phyloP scores from a whole-genome alignment of 2,888 invertebrate species.

The Trichopoda pennipes region DNA sequence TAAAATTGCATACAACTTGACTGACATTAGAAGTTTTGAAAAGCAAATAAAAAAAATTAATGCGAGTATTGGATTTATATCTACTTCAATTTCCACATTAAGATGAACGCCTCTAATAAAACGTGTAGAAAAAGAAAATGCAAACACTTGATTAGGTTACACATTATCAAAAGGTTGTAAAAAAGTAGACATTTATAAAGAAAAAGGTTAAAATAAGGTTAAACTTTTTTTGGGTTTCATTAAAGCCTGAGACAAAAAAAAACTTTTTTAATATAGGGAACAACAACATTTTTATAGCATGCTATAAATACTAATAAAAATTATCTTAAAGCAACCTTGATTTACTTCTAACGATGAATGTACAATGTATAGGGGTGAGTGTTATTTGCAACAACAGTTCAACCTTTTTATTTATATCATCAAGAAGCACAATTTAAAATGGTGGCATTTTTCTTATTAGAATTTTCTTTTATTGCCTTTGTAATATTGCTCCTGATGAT shows the following conservation, averaged over 20 bases:
- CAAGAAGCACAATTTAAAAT: slow-evolving; percentile 72
- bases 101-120: slow-evolving; percentile 16
- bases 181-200: slow-evolving; percentile 1
- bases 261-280: background rate
- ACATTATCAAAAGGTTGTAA: background rate
- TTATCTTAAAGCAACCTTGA: slow-evolving; percentile 22
- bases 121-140: slow-evolving; percentile 19
- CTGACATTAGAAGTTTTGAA: no score
- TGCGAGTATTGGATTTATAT: no score
- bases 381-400: slow-evolving; percentile 42
- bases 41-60: no score
- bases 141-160: slow-evolving; percentile 39
- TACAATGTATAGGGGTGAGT: slow-evolving; percentile 58
- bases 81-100: no score
- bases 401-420: slow-evolving; percentile 30
- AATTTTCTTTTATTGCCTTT: slow-evolving; percentile 71
- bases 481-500: slow-evolving; percentile 37
- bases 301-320: slow-evolving; percentile 52
- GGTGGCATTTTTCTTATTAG: slow-evolving; percentile 78
- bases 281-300: slow-evolving; percentile 48
- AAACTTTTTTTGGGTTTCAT: slow-evolving; percentile 10
- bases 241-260: background rate
- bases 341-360: slow-evolving; percentile 25
- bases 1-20: no score
- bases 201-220: slow-evolving; percentile 59